phyloP scores from a whole-genome alignment of 2,797 vertebrate species.

The Corythornis leucogaster region DNA sequence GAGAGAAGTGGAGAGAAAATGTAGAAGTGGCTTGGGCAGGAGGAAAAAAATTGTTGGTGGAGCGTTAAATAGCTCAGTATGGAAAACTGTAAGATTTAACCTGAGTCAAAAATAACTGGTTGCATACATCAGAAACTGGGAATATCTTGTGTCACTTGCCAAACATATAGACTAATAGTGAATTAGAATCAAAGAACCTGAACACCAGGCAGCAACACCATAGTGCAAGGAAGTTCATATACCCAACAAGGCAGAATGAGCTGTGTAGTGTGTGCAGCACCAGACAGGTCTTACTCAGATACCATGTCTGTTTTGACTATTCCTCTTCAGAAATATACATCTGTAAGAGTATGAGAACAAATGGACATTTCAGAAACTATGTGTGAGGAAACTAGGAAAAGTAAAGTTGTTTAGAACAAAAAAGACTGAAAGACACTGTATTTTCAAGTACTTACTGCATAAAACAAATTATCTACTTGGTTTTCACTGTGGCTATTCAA shows the following conservation, averaged over 20 bases:
- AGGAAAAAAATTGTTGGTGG: background rate
- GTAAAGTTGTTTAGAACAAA: background rate
- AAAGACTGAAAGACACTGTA: background rate
- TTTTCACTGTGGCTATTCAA: background rate
- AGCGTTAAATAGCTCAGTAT: no score
- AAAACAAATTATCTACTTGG: background rate
- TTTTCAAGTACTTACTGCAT: background rate
- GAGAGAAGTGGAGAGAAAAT: background rate
- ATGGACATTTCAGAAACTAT: background rate
- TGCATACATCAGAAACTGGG: background rate
- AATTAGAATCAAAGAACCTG: background rate
- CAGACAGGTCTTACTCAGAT: background rate
- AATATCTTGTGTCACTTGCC: background rate
- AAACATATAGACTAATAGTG: background rate
- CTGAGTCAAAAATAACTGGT: background rate
- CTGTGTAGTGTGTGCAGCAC: background rate
- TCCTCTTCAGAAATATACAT: background rate
- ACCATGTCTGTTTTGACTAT: background rate
- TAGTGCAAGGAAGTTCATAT: background rate
- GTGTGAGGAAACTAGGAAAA: background rate
- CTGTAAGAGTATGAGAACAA: background rate
- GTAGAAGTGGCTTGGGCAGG: rapidly evolving
- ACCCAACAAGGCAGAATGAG: rapidly evolving
- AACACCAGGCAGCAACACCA: background rate
- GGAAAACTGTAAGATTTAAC: background rate